Evolutionary conservation across 2,797 vertebrate genomes (phyloP).

Genomic region (Takifugu rubripes): DNA sequence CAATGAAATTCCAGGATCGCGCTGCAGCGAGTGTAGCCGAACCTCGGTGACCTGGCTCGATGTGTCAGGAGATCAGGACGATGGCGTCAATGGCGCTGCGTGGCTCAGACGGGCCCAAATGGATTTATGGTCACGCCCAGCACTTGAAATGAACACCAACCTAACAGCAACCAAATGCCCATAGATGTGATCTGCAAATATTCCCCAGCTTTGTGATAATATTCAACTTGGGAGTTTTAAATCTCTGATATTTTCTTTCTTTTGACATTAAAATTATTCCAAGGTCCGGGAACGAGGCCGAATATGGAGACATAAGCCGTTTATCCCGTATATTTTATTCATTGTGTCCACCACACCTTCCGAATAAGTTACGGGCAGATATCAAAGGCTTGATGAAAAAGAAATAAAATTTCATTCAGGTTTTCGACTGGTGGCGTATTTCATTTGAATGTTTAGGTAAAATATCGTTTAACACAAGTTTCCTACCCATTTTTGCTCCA

Average conservation of each 20-base stretch:
- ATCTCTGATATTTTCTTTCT: constrained; percentile 23
- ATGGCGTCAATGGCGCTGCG: constrained; percentile 43
- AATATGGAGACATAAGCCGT: constrained; percentile 17
- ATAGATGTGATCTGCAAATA: constrained; percentile 42
- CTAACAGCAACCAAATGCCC: constrained; percentile 47
- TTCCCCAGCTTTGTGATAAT: constrained; percentile 25
- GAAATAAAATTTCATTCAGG: too few species aligned
- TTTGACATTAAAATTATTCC: constrained; percentile 25
- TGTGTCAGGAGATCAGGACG: constrained; percentile 41
- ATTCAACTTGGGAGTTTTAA: constrained; percentile 22
- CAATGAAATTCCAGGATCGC: too few species aligned
- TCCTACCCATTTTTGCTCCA: too few species aligned
- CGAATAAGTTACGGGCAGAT: constrained; percentile 1
- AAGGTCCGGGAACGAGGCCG: constrained; percentile 1
- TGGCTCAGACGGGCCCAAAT: constrained; percentile 29
- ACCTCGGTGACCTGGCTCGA: constrained; percentile 18
- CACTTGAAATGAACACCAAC: constrained; percentile 51
- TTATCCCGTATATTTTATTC: background rate
- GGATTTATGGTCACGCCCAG: constrained; percentile 51
- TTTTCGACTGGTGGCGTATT: too few species aligned
- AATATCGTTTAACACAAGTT: too few species aligned
- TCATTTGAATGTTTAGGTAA: too few species aligned
- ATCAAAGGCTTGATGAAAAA: too few species aligned
- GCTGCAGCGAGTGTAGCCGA: too few species aligned
- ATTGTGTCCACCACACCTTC: constrained; percentile 1